Conservation (phyloP, 2,888 invertebrate genomes). For the Drosophila histrio region DNA sequence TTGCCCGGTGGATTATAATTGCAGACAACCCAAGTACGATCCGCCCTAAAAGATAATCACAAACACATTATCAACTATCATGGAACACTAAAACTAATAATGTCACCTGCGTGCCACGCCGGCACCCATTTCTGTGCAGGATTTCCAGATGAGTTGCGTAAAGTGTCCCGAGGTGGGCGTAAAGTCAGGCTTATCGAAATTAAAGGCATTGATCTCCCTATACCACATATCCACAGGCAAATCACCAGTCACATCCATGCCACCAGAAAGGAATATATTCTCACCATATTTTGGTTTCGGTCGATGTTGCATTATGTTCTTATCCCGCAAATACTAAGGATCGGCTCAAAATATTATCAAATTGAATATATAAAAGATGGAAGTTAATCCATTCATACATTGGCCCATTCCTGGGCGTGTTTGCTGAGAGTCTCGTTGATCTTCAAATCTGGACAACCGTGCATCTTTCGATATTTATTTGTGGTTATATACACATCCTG, state of each 20-base stretch:
- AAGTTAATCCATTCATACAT: conserved; percentile 78
- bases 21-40: conserved; percentile 90
- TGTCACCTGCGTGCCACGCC: conserved; percentile 85
- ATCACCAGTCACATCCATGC: conserved; percentile 85
- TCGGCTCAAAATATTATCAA: background rate
- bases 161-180: conserved; percentile 91
- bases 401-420: conserved; percentile 90
- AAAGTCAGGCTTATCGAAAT: conserved; percentile 87
- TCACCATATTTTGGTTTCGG: conserved; percentile 92
- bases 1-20: conserved; percentile 97
- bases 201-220: conserved; percentile 89
- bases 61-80: background rate
- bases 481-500: conserved; percentile 84
- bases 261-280: conserved; percentile 92
- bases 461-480: conserved; percentile 89
- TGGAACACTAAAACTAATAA: too few relatives aligned
- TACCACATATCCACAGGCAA: conserved; percentile 87
- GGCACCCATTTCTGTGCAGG: conserved; percentile 90
- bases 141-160: conserved; percentile 94
- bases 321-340: conserved; percentile 66
- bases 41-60: conserved; percentile 84
- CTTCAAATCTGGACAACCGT: conserved; percentile 88
- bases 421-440: conserved; percentile 88
- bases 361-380: background rate
- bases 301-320: conserved; percentile 89